phyloP scores from a whole-genome alignment of 2,797 vertebrate genomes.

The Scolopax bukidnonensis region DNA sequence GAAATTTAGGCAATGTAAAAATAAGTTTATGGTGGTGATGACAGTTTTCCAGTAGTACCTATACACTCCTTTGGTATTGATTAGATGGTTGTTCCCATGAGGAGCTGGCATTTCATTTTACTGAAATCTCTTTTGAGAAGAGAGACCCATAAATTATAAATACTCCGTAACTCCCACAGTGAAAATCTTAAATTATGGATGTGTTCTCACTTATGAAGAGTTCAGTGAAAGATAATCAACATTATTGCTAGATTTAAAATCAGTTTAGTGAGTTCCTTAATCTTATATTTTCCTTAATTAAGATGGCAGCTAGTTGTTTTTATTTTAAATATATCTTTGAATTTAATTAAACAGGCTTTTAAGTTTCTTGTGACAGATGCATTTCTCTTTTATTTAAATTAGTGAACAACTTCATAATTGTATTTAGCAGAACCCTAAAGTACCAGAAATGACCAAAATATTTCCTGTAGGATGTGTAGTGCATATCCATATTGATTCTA shows the following conservation, averaged over 20 bases:
- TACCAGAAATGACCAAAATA: neutral
- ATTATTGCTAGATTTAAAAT: neutral
- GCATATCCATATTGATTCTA: neutral
- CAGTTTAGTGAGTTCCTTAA: neutral
- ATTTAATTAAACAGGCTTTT: neutral
- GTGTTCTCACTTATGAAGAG: neutral
- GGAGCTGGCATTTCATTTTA: neutral
- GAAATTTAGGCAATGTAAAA: neutral
- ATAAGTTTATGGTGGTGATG: neutral
- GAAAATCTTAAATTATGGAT: neutral
- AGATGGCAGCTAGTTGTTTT: neutral
- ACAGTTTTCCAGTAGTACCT: neutral
- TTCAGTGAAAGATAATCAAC: neutral
- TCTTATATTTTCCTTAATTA: neutral
- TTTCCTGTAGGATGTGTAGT: neutral
- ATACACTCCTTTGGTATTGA: neutral
- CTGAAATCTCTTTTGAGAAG: neutral
- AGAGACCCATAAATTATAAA: neutral
- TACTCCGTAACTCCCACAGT: neutral
- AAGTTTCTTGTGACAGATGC: neutral
- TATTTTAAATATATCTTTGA: neutral
- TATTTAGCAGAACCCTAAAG: neutral
- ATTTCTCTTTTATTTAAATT: neutral
- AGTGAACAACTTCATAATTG: neutral
- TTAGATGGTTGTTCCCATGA: neutral